Conservation (phyloP, 1,140 invertebrate genomes). For the Dolichoris vasculosae region DNA sequence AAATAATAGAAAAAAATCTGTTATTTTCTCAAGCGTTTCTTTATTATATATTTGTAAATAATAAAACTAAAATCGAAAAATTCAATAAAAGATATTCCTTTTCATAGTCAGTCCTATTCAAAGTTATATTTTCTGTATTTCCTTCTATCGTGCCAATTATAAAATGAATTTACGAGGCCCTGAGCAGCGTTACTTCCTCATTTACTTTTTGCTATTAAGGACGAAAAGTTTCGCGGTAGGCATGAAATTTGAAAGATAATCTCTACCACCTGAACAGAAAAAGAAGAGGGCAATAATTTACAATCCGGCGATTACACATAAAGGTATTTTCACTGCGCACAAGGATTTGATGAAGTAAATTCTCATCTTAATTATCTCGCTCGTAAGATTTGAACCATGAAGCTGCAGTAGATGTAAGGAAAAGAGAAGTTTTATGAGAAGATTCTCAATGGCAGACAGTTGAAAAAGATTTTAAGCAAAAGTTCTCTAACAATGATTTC, state of each 20-base stretch:
- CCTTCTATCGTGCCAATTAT: conserved; percentile 58
- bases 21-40: too few relatives aligned
- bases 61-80: background rate
- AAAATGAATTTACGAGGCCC: conserved; percentile 61
- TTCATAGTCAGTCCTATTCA: background rate
- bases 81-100: background rate
- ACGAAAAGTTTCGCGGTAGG: conserved; percentile 39
- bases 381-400: background rate
- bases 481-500: conserved; percentile 41
- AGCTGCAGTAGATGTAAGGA: background rate
- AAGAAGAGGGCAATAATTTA: conserved; percentile 31
- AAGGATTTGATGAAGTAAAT: background rate
- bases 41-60: too few relatives aligned
- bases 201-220: conserved; percentile 44
- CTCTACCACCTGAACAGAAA: background rate
- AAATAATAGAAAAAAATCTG: too few relatives aligned
- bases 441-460: conserved; percentile 21
- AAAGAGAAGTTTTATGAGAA: conserved; percentile 23
- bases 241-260: conserved; percentile 2
- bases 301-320: conserved; percentile 12
- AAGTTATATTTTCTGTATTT: conserved; percentile 14
- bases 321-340: conserved; percentile 18
- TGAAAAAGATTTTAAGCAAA: conserved; percentile 5
- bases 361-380: conserved; percentile 32
- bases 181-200: background rate